A percentile compares a stretch with the other conserved stretches of the same genome.
These are phyloP conservation scores for Melitaea cinxia DNA, from an alignment of 1,140 invertebrate species.

Conservation along the genomic window DNA sequence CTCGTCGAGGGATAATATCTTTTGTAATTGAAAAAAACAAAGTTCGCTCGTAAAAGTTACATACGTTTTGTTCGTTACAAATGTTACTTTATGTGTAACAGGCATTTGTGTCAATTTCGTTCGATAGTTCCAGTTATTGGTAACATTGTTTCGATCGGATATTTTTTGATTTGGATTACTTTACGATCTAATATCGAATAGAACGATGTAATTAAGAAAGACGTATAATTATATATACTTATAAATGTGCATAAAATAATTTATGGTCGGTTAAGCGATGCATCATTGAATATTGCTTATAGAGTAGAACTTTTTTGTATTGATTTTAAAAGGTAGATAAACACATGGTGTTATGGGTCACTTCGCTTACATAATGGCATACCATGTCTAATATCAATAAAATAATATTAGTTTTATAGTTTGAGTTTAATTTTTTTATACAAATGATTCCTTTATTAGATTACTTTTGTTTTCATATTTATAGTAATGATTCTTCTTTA, in stretches of 20 bases:
- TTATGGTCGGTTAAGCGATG: neutral
- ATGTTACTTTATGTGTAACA: slow-evolving; percentile 44
- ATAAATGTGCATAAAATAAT: neutral
- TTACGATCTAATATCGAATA: slow-evolving; percentile 65
- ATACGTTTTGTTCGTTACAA: slow-evolving; percentile 41
- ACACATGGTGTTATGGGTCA: neutral
- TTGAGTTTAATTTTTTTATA: too few species aligned
- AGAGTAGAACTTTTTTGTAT: neutral
- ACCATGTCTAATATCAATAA: too few species aligned
- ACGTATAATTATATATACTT: slow-evolving; percentile 15
- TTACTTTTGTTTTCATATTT: too few species aligned
- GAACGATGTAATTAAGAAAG: slow-evolving; percentile 30
- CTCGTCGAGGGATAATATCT: slow-evolving; percentile 56
- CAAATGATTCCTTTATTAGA: too few species aligned
- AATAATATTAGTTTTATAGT: too few species aligned
- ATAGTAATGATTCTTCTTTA: too few species aligned
- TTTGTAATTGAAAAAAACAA: slow-evolving; percentile 76
- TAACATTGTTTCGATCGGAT: slow-evolving; percentile 70
- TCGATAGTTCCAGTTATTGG: slow-evolving; percentile 35
- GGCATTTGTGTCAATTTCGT: slow-evolving; percentile 41
- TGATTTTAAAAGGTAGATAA: neutral
- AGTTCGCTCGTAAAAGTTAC: slow-evolving; percentile 72
- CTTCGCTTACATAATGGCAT: too few species aligned
- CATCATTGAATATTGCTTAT: neutral
- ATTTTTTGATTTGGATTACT: slow-evolving; percentile 71